Evolutionary conservation across 2,888 invertebrate genomes (phyloP), one percentile per base, ranked within the genome.

Genomic region (Phasia obesa): DNA sequence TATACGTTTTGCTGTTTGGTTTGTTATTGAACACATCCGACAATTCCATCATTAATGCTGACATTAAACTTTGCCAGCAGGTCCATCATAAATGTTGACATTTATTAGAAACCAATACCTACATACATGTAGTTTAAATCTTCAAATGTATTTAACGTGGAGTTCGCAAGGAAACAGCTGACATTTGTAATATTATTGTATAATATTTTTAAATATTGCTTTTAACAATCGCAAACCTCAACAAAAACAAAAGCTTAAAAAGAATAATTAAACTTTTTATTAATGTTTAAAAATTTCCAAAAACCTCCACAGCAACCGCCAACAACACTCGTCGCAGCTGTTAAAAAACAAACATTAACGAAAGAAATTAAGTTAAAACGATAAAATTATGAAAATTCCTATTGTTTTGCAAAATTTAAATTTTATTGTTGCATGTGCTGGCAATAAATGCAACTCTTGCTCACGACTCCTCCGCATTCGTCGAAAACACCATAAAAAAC

Each of bases 351-450:
- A 51, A 13, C 38, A 35, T 44, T 64, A 64, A 59, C 21, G 51
- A 27, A 57, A n/a, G 13, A 38, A 47, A 35, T 47, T 23, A 57
- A 59, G 69, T 64, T 47, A 51, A 86, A 83, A 64, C 70, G 60
- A 65, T 59, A 65, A 65, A 65, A 38, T 76, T 64, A 42, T 42
- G 11, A 74, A 75, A 35, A 35, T 11, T 57, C 78, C 64, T 70
- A 47, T 67, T 21, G 60, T 69, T 76, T 70, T 70, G 75, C 78
- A 74, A 82, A 69, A 71, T 59, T 21, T 17, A 19, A 35, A 35
- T 73, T 74, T 86, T 74, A 80, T 85, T 79, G 69, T 75, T 84
- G 84, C 85, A 84, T 85, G 84, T 74, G 86, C 74, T 70, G 62
- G 42, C 78, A 47, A 84, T 84, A 84, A 79, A 64, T 65, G 76